Percentiles rank a stretch among this genome's conserved stretches.
Conservation (phyloP, 2,888 invertebrate species). For the Drosophila prolongata region DNA sequence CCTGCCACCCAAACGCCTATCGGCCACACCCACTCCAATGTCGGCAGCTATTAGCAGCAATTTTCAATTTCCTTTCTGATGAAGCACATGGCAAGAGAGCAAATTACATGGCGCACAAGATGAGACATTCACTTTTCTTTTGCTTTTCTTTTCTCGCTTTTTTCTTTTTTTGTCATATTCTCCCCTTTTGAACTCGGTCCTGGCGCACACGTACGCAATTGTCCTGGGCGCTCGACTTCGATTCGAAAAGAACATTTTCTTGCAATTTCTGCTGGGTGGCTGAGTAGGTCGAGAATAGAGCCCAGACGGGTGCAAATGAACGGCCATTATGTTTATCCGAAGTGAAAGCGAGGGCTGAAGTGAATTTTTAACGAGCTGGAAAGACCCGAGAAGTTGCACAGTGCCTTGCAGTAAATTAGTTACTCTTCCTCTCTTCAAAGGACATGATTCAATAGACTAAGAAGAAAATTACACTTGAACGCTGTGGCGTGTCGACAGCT, state of each 20-base stretch:
- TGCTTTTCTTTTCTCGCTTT: conserved; percentile 12
- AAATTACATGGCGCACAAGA: conserved; percentile 80
- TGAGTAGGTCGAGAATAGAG: conserved; percentile 26
- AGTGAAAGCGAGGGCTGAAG: conserved; percentile 78
- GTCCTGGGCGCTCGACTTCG: conserved; percentile 67
- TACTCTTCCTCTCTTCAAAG: conserved; percentile 70
- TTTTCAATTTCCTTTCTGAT: conserved; percentile 84
- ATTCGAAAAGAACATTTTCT: conserved; percentile 72
- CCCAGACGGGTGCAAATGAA: conserved; percentile 73
- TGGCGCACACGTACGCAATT: conserved; percentile 74
- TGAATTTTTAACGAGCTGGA: conserved; percentile 76
- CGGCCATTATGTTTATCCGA: conserved; percentile 80
- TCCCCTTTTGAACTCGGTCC: conserved; percentile 45
- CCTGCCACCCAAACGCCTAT: conserved; percentile 48
- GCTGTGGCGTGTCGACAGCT: conserved; percentile 70
- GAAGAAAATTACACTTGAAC: conserved; percentile 82
- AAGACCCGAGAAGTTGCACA: conserved; percentile 35
- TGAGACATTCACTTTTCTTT: conserved; percentile 50
- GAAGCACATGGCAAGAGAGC: conserved; percentile 84
- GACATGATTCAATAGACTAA: conserved; percentile 81
- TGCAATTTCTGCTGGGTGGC: conserved; percentile 52
- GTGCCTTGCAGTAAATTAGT: conserved; percentile 71
- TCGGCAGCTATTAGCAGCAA: conserved; percentile 75
- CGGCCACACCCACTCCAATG: conserved; percentile 60
- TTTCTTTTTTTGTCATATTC: conserved; percentile 12